Percentiles rank a stretch among this genome's conserved stretches.
Evolutionary conservation across 2,797 vertebrate genomes (phyloP).

Genomic region (Microctenopoma stevenorrisi): DNA sequence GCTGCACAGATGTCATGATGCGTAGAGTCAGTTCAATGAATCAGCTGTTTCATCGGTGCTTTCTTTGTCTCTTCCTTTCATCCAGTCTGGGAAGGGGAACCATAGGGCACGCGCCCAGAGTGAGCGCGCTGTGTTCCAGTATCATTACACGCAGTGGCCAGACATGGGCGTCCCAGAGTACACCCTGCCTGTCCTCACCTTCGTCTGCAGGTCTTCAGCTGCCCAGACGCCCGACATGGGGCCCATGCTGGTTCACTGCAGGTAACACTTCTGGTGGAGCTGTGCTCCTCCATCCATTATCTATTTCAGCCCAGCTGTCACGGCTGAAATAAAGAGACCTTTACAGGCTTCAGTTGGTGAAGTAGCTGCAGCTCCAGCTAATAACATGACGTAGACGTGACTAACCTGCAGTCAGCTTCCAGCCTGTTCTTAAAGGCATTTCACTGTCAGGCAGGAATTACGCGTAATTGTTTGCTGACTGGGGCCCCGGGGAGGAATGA

Average conservation of each 20-base stretch:
- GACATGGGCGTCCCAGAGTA: constrained; percentile 97
- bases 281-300: too few relatives aligned
- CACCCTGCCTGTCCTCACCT: constrained; percentile 92
- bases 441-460: constrained; percentile 32
- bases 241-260: constrained; percentile 94
- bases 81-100: constrained; percentile 89
- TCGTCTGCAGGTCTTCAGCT: constrained; percentile 91
- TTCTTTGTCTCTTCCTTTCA: neutral
- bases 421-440: constrained; percentile 32
- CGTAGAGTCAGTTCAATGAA: neutral
- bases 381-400: too few relatives aligned
- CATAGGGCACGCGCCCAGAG: constrained; percentile 87
- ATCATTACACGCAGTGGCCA: constrained; percentile 96
- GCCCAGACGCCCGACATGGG: constrained; percentile 88
- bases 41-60: too few relatives aligned
- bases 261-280: constrained; percentile 73
- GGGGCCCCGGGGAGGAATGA: constrained; percentile 22
- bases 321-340: too few relatives aligned
- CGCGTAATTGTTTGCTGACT: constrained; percentile 50
- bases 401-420: constrained; percentile 14
- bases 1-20: too few relatives aligned
- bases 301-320: too few relatives aligned
- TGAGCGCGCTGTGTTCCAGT: constrained; percentile 91
- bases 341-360: too few relatives aligned
- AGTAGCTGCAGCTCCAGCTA: too few relatives aligned